Evolutionary conservation across 2,797 vertebrate species (phyloP).

Genomic region (Cercopithecus mitis): DNA sequence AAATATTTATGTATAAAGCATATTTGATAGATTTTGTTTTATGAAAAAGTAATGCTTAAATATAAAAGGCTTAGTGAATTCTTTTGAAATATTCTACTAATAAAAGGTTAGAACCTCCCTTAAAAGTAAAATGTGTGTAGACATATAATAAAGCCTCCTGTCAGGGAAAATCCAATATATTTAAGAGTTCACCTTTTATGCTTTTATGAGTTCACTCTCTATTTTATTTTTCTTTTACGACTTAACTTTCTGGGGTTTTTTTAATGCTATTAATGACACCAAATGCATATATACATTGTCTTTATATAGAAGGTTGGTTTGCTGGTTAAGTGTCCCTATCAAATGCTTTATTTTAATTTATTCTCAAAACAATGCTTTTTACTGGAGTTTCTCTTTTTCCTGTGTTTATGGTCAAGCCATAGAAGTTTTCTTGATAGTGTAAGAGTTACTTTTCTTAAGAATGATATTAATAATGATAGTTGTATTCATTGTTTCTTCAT

Average conservation of each 20-base stretch:
- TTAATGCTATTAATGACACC: background rate
- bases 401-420: background rate
- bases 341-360: conserved; percentile 18
- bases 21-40: background rate
- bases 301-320: conserved; percentile 24
- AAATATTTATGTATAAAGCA: background rate
- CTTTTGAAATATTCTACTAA: background rate
- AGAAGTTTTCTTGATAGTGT: background rate
- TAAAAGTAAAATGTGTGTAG: background rate
- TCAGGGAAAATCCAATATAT: background rate
- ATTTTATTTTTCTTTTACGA: background rate
- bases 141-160: background rate
- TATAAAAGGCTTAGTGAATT: background rate
- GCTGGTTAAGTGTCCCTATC: background rate
- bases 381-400: background rate
- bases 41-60: background rate
- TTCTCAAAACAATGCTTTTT: background rate
- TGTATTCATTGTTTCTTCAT: background rate
- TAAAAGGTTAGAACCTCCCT: background rate
- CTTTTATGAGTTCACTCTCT: background rate
- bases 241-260: background rate
- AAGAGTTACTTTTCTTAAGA: conserved; percentile 19
- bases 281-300: background rate
- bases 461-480: background rate
- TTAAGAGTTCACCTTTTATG: background rate